Evolutionary conservation across 2,113 vertebrate species (phyloP).

Genomic region (Haplochromis burtoni): DNA sequence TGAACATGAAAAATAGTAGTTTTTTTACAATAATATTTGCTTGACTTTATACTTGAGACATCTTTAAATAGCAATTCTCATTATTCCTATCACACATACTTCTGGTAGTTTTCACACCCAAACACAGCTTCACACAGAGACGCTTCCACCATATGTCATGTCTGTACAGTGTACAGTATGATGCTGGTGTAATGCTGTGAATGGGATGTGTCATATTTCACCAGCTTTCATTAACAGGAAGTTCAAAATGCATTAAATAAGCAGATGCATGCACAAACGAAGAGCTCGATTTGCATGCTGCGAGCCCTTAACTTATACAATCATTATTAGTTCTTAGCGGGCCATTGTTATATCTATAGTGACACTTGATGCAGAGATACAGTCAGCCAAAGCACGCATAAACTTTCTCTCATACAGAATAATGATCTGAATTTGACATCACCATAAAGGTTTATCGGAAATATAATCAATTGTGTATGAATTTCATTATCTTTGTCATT

Average conservation of each 20-base stretch:
- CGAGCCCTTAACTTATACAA: background rate
- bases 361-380: background rate
- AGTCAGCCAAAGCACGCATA: background rate
- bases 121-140: background rate
- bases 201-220: background rate
- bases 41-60: background rate
- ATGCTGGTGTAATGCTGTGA: background rate
- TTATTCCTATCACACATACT: background rate
- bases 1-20: background rate
- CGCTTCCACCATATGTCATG: background rate
- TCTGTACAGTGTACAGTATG: background rate
- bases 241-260: background rate
- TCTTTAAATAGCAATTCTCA: background rate
- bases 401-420: background rate
- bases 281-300: background rate
- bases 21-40: background rate
- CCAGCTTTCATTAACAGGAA: background rate
- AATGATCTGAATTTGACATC: background rate
- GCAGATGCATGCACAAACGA: background rate
- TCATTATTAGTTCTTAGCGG: background rate
- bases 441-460: conserved; percentile 28
- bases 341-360: background rate
- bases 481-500: conserved; percentile 34
- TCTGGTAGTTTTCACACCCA: background rate
- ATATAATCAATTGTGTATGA: conserved; percentile 32